phyloP scores from a whole-genome alignment of 2,888 invertebrate species.

The Cetonia aurata region DNA sequence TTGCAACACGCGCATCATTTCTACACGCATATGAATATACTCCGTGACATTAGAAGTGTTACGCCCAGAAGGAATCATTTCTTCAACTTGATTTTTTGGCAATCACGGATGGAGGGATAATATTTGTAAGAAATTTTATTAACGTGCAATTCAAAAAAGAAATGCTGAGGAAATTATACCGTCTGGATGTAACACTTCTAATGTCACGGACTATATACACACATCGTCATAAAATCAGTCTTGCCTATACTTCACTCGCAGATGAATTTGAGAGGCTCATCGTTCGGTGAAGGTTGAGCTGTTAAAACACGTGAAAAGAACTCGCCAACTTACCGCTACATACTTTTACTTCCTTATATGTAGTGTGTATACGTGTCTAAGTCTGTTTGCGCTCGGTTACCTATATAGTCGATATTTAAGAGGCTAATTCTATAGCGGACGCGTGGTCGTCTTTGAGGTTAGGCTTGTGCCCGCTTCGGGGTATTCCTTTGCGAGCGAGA shows the following conservation, averaged over 20 bases:
- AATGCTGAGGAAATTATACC: too few relatives aligned
- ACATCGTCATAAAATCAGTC: too few relatives aligned
- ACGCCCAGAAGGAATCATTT: too few relatives aligned
- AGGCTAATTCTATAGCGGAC: not conserved
- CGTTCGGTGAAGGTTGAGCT: too few relatives aligned
- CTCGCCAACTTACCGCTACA: too few relatives aligned
- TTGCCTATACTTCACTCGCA: not conserved
- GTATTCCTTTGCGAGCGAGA: constrained; percentile 1
- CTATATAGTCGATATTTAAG: not conserved
- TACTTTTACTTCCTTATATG: constrained; percentile 22
- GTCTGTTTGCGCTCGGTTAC: not conserved
- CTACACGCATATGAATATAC: not conserved
- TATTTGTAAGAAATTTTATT: too few relatives aligned
- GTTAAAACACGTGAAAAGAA: too few relatives aligned
- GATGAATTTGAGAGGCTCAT: not conserved
- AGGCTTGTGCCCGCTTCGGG: constrained; percentile 14
- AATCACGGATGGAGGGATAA: not conserved
- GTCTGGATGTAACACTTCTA: too few relatives aligned
- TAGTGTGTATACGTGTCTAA: not conserved
- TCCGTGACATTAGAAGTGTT: too few relatives aligned
- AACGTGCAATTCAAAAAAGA: too few relatives aligned
- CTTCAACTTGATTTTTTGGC: too few relatives aligned
- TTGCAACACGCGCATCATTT: not conserved
- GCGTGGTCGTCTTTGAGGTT: not conserved
- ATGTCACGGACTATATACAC: too few relatives aligned